These are phyloP conservation scores for Loris lydekkerianus DNA, from an alignment of 2,797 vertebrate species.

Conservation along the genomic window DNA sequence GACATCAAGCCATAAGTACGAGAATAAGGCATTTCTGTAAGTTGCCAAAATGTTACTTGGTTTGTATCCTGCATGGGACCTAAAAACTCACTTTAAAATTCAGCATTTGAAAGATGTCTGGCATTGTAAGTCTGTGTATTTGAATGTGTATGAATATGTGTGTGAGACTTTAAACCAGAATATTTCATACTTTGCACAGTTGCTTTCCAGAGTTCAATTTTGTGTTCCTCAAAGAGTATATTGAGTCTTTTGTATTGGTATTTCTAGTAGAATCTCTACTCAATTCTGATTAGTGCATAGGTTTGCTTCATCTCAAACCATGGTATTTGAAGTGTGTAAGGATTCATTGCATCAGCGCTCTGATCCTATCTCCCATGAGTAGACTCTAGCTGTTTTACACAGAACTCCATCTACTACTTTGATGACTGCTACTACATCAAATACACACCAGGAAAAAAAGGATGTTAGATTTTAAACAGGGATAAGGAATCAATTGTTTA, in stretches of 20 bases:
- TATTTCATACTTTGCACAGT: background rate
- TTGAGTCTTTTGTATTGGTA: background rate
- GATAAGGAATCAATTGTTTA: background rate
- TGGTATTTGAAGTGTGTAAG: background rate
- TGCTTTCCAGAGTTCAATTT: background rate
- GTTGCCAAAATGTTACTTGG: background rate
- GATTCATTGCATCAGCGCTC: background rate
- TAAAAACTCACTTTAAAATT: constrained; percentile 5
- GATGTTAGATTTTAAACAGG: background rate
- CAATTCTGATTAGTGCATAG: background rate
- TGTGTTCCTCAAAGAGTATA: background rate
- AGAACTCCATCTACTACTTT: background rate
- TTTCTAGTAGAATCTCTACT: background rate
- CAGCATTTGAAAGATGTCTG: background rate
- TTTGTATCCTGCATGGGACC: background rate
- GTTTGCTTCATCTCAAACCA: background rate
- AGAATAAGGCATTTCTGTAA: background rate
- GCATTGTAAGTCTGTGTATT: background rate
- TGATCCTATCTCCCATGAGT: no score
- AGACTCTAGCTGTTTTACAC: background rate
- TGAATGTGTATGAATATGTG: background rate
- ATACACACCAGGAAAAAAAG: background rate
- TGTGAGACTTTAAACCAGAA: background rate
- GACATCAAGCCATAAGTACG: background rate
- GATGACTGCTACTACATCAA: background rate